phyloP scores from a whole-genome alignment of 1,140 invertebrate genomes.

The Eumaeus atala region DNA sequence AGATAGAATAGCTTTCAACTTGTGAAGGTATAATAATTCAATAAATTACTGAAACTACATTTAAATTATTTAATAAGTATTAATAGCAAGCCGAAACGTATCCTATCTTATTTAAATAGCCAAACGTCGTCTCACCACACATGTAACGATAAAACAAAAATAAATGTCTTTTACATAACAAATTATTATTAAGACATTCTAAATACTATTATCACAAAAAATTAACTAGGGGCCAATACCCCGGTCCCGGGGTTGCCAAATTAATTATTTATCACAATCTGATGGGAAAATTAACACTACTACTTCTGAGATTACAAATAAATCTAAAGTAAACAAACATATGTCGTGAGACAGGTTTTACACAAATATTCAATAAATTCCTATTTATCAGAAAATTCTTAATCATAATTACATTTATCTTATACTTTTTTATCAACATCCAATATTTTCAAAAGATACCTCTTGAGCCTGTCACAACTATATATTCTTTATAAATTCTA shows the following conservation, averaged over 20 bases:
- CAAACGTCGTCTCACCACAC: constrained; percentile 73
- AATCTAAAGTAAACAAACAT: constrained; percentile 48
- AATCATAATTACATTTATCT: not conserved
- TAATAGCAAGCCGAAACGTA: constrained; percentile 47
- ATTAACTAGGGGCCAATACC: constrained; percentile 47
- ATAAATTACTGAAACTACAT: constrained; percentile 9
- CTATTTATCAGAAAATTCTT: not conserved
- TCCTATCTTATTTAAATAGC: constrained; percentile 46
- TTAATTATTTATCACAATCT: constrained; percentile 47
- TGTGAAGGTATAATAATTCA: constrained; percentile 21
- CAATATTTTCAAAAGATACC: constrained; percentile 12
- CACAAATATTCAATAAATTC: constrained; percentile 19
- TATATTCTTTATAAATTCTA: not conserved
- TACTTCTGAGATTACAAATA: constrained; percentile 46
- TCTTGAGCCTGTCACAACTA: constrained; percentile 27
- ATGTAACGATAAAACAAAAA: constrained; percentile 53
- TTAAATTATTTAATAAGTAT: constrained; percentile 9
- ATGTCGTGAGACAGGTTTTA: constrained; percentile 68
- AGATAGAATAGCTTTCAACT: constrained; percentile 50
- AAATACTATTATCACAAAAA: constrained; percentile 71
- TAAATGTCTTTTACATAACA: constrained; percentile 46
- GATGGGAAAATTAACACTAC: constrained; percentile 64
- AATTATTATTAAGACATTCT: constrained; percentile 40
- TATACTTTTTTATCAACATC: not conserved
- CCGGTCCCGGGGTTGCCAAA: constrained; percentile 33